Evolutionary conservation across 2,113 vertebrate species (phyloP), one percentile per base, ranked within the genome.

Genomic region (Anseranas semipalmata): DNA sequence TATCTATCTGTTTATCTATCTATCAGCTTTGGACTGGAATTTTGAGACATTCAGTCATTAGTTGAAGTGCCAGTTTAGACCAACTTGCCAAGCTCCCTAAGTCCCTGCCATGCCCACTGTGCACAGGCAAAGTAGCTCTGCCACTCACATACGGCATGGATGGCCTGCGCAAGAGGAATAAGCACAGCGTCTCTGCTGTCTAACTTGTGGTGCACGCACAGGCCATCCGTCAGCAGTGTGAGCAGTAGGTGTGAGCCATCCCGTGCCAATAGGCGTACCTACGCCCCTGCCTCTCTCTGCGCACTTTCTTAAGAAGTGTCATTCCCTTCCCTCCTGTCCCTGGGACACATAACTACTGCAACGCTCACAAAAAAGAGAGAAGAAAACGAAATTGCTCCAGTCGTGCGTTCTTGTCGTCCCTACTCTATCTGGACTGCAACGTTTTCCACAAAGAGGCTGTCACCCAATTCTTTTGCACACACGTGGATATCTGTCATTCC

Each of bases 401-500:
- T 53, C 52, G 32, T 43, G 27, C 11, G 1, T 58, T 33, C 15
- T 59, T 30, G 28, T 8, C 48, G 16, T 15, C 33, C 18, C 2
- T 12, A 21, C 4, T 30, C 20, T 59, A 2, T 35, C 27, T 28
- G 72, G 58, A 30, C 20, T 35, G 43, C 3, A 24, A 3, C n/a
- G 15, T n/a, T 16, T 43, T 48, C 52, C 41, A 14, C 2, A 12
- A 41, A 75, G 24, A 39, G 12, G 2, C 24, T 7, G 22, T 11
- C 33, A 30, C 37, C 2, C 0, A 2, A 27, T 33, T 7, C 25
- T 43, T 58, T 32, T 7, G 39, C 21, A 19, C 0, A 1, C 3
- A 27, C 53, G 17, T 27, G 33, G 25, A 37, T 33, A 55, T 20
- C 32, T 21, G 8, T n/a, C 30, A 13, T 6, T 60, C 22, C 48